phyloP scores from a whole-genome alignment of 2,113 vertebrate species.

The Bufo gargarizans region DNA sequence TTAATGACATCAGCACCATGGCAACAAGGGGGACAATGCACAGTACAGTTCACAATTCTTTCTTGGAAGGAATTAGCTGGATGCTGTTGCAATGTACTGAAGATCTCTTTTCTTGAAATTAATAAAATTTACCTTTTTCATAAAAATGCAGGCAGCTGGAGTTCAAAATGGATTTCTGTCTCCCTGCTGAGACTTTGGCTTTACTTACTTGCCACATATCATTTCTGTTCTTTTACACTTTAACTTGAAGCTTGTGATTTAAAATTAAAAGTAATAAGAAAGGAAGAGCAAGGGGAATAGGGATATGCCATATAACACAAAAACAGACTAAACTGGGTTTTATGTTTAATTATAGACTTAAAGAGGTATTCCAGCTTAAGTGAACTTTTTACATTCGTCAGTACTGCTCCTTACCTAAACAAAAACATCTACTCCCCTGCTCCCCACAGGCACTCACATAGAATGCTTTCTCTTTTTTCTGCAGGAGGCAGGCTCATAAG shows the following conservation, averaged over 20 bases:
- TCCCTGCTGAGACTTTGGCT: slow-evolving; percentile 49
- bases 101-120: slow-evolving; percentile 26
- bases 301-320: not conserved
- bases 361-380: no score
- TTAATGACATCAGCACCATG: not conserved
- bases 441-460: no score
- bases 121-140: slow-evolving; percentile 34
- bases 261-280: slow-evolving; percentile 39
- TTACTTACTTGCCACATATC: slow-evolving; percentile 39
- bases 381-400: no score
- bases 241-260: slow-evolving; percentile 13
- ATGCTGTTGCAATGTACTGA: not conserved
- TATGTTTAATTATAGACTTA: no score
- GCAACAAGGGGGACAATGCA: not conserved
- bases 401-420: no score
- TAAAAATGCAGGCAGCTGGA: slow-evolving; percentile 44
- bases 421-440: no score
- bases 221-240: slow-evolving; percentile 40
- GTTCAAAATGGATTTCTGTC: slow-evolving; percentile 38
- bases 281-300: not conserved
- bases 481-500: no score
- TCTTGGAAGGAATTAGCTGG: not conserved
- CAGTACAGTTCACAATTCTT: not conserved
- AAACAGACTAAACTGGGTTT: no score
- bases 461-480: no score